Base-by-base conservation (phyloP, 2,113 vertebrate genomes). In the Hymenochirus boettgeri region DNA sequence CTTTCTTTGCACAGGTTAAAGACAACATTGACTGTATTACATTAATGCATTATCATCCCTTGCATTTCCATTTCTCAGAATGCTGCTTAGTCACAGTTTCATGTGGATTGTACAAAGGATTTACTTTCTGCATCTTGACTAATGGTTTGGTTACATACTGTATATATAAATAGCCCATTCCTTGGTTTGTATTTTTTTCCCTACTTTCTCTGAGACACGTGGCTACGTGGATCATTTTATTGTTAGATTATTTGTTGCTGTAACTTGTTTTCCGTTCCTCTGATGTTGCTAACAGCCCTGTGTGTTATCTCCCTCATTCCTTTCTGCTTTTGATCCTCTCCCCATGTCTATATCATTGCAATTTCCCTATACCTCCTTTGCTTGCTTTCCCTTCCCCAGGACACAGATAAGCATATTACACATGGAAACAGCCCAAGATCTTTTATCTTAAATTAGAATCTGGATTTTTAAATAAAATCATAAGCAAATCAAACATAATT, bases 391-490 rank as follows among this genome's bases (percentile, higher is more conserved):
- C 10, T 25, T 63, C 27, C 18, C 46, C 35, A 23, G 15, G 25
- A 42, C 22, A 23, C 13, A 52, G 46, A 58, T 58, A 51, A 64
- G 69, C 35, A 60, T 65, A 35, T 71, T 52, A 67, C 31, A 59
- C 31, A 25, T 42, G 55, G 33, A 57, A 59, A 67, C 59, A 52
- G 46, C 51, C 46, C 42, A n/a, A n/a, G n/a, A 59, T 52, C 56
- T 67, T 7, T 27, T 59, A 59, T 59, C 64, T 67, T 22, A 67
- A 59, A 67, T 67, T 52, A 67, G 46, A 57, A 52, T 67, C 46
- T 51, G 27, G 9, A 37, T n/a, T 33, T 29, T 51, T 57, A 67
- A 67, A 67, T 59, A 67, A 52, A 67, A 37, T 18, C 46, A 23
- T 59, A 39, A 45, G 18, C 46, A 59, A 59, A 57, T 65, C 39